These are phyloP conservation scores for Aphelinus atriplicis DNA, from an alignment of 1,140 invertebrate species.

Conservation along the genomic window DNA sequence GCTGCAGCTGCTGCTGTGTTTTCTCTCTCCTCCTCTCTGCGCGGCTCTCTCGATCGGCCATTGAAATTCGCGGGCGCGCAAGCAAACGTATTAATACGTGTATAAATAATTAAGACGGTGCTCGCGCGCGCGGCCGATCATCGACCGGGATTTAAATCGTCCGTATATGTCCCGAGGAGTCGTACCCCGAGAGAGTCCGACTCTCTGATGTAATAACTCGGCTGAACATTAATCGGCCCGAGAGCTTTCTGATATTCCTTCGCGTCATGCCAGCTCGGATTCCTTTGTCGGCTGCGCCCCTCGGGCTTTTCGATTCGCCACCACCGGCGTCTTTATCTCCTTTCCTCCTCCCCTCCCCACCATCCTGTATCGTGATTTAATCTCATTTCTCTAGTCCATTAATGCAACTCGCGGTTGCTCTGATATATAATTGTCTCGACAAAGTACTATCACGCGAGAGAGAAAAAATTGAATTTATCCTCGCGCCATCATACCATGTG, in stretches of 20 bases:
- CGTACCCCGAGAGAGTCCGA: constrained; percentile 52
- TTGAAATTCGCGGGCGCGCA: background rate
- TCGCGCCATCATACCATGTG: too few species aligned
- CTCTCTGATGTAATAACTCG: constrained; percentile 58
- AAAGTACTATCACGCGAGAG: too few species aligned
- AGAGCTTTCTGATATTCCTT: constrained; percentile 37
- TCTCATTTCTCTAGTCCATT: too few species aligned
- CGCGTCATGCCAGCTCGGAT: constrained; percentile 36
- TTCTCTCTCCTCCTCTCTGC: too few species aligned
- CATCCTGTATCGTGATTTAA: too few species aligned
- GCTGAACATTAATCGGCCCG: constrained; percentile 53
- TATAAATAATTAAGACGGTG: constrained; percentile 24
- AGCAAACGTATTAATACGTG: constrained; percentile 24
- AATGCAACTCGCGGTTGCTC: too few species aligned
- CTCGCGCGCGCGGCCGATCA: constrained; percentile 2
- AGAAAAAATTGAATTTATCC: too few species aligned
- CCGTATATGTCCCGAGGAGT: background rate
- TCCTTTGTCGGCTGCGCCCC: constrained; percentile 46
- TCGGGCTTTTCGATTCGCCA: constrained; percentile 53
- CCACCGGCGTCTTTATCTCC: constrained; percentile 27
- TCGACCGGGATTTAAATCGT: constrained; percentile 41
- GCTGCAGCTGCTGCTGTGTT: constrained; percentile 4
- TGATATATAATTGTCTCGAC: too few species aligned
- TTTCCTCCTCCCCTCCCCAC: constrained; percentile 24
- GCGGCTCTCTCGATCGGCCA: background rate